Evolutionary conservation across 92 coral and sea anemone species (phyloP).

Genomic region (Zoanthus sansibaricus): DNA sequence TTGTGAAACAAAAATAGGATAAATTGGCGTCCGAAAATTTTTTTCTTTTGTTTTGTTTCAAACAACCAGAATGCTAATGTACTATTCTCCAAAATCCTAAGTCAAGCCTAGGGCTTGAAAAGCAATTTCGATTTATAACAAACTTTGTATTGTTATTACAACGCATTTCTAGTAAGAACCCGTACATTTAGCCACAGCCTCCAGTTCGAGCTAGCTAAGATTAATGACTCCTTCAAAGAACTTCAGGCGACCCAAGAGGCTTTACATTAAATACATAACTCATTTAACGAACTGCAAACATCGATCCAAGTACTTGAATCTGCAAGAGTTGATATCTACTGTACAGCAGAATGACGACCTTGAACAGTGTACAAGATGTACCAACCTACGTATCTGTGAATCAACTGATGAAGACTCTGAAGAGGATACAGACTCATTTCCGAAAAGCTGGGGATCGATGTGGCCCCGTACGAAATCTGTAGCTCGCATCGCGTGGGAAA

Average conservation of each 20-base stretch:
- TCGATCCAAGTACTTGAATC: not conserved
- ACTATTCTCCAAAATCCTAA: too few species aligned
- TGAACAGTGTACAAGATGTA: constrained; percentile 41
- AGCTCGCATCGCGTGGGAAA: constrained; percentile 49
- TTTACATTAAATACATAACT: not conserved
- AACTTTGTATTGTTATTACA: too few species aligned
- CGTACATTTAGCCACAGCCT: not conserved
- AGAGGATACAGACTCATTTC: constrained; percentile 36
- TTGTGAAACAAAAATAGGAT: too few species aligned
- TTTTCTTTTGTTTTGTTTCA: too few species aligned
- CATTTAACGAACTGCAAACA: not conserved
- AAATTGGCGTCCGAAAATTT: too few species aligned
- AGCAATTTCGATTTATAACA: too few species aligned
- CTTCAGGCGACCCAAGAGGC: constrained; percentile 3
- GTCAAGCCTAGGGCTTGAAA: too few species aligned
- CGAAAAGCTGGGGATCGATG: constrained; percentile 40
- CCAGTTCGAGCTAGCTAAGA: constrained; percentile 9
- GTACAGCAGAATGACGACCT: constrained; percentile 24
- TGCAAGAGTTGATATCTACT: not conserved
- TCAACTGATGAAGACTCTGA: constrained; percentile 21
- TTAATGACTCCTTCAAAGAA: constrained; percentile 1
- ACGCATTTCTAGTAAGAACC: too few species aligned
- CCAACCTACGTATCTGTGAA: constrained; percentile 52
- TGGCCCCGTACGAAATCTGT: constrained; percentile 45
- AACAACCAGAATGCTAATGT: too few species aligned